Percentiles rank a stretch among this genome's conserved stretches.
phyloP scores from a whole-genome alignment of 2,797 vertebrate genomes.

The Hylomyscus alleni region DNA sequence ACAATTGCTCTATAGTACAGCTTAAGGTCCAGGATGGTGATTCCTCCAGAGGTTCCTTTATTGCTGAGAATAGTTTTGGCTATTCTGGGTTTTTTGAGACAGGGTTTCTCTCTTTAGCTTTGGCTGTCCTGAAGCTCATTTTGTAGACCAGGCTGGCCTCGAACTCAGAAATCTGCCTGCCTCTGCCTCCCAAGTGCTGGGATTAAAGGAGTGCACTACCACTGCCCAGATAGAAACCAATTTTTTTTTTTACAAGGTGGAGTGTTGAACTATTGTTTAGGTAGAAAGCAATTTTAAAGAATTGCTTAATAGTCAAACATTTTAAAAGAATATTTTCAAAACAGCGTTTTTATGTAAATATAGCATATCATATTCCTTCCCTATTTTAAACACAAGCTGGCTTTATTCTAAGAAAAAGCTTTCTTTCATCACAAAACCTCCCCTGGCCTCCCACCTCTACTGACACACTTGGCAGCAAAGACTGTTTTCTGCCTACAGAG shows the following conservation, averaged over 20 bases:
- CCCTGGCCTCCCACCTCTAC: neutral
- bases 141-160: too few relatives aligned
- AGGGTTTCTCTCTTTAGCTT: too few relatives aligned
- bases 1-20: too few relatives aligned
- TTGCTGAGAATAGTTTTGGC: too few relatives aligned
- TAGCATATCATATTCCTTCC: neutral
- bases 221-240: too few relatives aligned
- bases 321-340: slow-evolving; percentile 1
- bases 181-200: too few relatives aligned
- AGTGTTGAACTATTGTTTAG: slow-evolving; percentile 23
- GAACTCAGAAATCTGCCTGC: too few relatives aligned
- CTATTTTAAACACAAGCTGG: slow-evolving; percentile 4
- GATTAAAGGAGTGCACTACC: too few relatives aligned
- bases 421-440: neutral
- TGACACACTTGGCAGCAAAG: slow-evolving; percentile 61
- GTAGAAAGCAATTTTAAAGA: slow-evolving; percentile 44
- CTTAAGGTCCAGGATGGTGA: too few relatives aligned
- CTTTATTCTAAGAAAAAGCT: slow-evolving; percentile 14
- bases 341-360: neutral
- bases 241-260: neutral
- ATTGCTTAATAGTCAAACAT: slow-evolving; percentile 21
- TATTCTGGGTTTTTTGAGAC: too few relatives aligned
- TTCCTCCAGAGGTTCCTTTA: too few relatives aligned
- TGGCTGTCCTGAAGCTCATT: too few relatives aligned
- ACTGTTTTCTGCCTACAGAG: slow-evolving; percentile 28